Conservation (phyloP, 2,888 invertebrate genomes). For the Keiferia lycopersicella region DNA sequence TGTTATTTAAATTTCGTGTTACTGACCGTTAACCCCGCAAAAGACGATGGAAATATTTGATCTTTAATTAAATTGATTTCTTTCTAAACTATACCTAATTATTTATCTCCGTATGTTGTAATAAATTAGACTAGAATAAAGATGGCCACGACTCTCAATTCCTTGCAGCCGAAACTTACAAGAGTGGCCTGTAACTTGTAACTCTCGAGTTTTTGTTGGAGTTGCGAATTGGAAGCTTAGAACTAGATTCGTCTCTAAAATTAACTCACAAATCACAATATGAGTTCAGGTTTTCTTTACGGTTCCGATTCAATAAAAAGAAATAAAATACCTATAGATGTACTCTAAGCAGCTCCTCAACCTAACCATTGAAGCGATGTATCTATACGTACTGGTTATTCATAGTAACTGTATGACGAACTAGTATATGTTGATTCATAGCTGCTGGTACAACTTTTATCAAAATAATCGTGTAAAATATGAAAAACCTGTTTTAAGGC, state of each 20-base stretch:
- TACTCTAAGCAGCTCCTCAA: background rate
- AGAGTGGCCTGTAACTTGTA: constrained; percentile 8
- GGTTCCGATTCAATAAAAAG: background rate
- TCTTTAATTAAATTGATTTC: too few relatives aligned
- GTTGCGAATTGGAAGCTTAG: background rate
- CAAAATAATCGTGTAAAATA: background rate
- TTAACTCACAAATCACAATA: background rate
- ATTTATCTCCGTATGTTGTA: too few relatives aligned
- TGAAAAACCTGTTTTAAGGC: background rate
- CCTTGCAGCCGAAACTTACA: background rate
- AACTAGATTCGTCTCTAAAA: constrained; percentile 1
- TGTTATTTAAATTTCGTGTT: too few relatives aligned
- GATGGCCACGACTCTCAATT: background rate
- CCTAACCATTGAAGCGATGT: too few relatives aligned
- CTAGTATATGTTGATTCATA: too few relatives aligned
- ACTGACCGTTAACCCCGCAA: too few relatives aligned
- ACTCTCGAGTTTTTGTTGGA: constrained; percentile 1
- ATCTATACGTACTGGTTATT: background rate
- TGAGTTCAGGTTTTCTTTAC: constrained; percentile 2
- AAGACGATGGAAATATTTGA: too few relatives aligned
- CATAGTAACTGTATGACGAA: background rate
- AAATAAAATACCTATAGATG: background rate
- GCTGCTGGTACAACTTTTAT: too few relatives aligned
- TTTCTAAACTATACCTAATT: too few relatives aligned
- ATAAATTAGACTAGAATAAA: too few relatives aligned